Base-by-base conservation (phyloP, 2,888 invertebrate genomes). In the Watsonalla cultraria region DNA sequence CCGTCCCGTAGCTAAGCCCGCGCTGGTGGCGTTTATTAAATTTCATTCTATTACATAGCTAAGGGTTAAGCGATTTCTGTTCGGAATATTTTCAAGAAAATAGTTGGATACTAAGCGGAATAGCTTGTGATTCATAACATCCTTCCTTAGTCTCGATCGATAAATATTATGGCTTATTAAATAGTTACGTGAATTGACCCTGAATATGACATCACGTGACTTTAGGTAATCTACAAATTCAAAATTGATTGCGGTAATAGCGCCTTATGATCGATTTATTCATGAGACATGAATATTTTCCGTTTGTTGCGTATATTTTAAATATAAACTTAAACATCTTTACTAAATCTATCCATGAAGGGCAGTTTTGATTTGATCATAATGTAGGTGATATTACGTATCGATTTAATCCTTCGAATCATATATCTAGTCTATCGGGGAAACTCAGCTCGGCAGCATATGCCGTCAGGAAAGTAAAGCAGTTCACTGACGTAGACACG, bases 1-100 rank as follows among this genome's bases (percentile, higher is more conserved):
- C 74, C 70, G 69, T 69, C 72, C 74, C 70, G 69, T 69, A 72
- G 71, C 73, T 63, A 9, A 15, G 37, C 33, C 39, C 49, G 15
- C 39, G 39, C 49, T 37, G 37, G 49, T 58, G 55, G 64, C 66
- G 64, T 61, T 60, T 60, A 61, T 62, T 54, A 65, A 76, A 76
- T 73, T 70, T 65, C 58, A 61, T 74, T 74, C 70, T 69, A 70
- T 62, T 24, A 24, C 24, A 24, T 60, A 54, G 64, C 61, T 51
- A 49, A 57, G 54, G 51, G 49, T 52, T 53, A 42, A 42, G 53
- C 46, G 15, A 11, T 46, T 11, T 4, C 5, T 11, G 24, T 42
- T 33, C 24, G 42, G 42, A 42, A 42, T 42, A 5, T 9, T 42
- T 42, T 42, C 42, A 42, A 42, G 2, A 42, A 39, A 42, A 42